phyloP scores from a whole-genome alignment of 2,113 vertebrate species.

The Empidonax alnorum region DNA sequence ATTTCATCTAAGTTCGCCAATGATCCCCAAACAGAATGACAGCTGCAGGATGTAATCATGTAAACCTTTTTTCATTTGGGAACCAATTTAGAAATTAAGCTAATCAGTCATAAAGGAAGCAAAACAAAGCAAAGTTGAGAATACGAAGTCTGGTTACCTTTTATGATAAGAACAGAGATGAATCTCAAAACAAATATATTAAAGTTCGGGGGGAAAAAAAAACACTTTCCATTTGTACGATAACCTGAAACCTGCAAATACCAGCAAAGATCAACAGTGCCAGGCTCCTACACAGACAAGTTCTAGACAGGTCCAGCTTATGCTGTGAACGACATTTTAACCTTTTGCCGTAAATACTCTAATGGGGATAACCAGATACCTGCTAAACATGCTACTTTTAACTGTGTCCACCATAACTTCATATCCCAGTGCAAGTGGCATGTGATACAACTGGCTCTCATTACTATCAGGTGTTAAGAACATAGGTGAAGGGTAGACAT shows the following conservation, averaged over 20 bases:
- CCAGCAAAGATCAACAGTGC: neutral
- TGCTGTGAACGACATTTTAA: neutral
- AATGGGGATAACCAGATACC: neutral
- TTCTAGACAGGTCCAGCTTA: neutral
- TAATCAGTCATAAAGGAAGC: slow-evolving; percentile 3
- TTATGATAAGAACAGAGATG: neutral
- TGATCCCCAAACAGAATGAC: neutral
- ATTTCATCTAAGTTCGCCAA: neutral
- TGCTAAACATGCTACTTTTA: neutral
- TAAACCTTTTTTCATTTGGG: neutral
- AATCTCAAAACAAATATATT: neutral
- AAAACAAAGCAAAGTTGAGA: slow-evolving; percentile 4
- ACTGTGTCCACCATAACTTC: neutral
- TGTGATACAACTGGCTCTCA: neutral
- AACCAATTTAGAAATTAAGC: neutral
- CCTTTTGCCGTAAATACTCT: neutral
- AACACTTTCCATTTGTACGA: neutral
- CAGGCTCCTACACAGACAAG: neutral
- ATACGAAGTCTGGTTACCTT: slow-evolving; percentile 6
- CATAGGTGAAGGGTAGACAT: neutral
- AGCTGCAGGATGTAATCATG: neutral
- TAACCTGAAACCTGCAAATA: neutral
- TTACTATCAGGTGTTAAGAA: neutral
- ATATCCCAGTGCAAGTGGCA: neutral
- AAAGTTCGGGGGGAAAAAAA: neutral